Evolutionary conservation across 2,113 vertebrate genomes (phyloP).

Genomic region (Phalacrocorax pelagicus): DNA sequence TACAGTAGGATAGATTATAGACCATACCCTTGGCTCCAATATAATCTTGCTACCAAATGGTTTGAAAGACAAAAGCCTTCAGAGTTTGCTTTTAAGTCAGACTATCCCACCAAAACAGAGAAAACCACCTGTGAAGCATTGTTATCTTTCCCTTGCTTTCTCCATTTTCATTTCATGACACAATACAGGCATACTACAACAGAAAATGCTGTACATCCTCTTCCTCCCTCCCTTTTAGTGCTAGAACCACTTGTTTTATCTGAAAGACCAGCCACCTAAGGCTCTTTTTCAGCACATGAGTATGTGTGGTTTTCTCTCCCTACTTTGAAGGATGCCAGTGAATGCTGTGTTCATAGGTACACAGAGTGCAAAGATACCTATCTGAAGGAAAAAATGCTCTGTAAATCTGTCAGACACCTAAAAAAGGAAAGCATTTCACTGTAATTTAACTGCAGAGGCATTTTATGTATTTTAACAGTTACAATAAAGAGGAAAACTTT

Average conservation of each 20-base stretch:
- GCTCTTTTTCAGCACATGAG: not conserved
- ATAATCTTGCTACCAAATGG: not conserved
- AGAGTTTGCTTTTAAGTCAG: not conserved
- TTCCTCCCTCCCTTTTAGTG: conserved; percentile 50
- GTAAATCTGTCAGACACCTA: not conserved
- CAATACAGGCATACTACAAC: not conserved
- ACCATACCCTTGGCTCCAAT: not conserved
- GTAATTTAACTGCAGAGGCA: not conserved
- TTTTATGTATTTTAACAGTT: not conserved
- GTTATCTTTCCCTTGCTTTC: not conserved
- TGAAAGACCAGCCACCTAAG: conserved; percentile 52
- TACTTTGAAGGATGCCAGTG: not conserved
- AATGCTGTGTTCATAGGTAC: not conserved
- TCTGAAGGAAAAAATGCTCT: not conserved
- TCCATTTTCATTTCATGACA: conserved; percentile 32
- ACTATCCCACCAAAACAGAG: not conserved
- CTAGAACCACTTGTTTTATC: conserved; percentile 39
- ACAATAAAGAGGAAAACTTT: conserved; percentile 25
- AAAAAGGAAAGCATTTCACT: not conserved
- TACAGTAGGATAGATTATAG: not conserved
- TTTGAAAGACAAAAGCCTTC: not conserved
- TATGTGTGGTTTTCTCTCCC: not conserved
- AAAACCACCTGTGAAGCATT: not conserved
- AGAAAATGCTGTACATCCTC: not conserved
- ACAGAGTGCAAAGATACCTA: not conserved